These are phyloP conservation scores for Chelon auratus DNA, from an alignment of 2,797 vertebrate species.

Conservation along the genomic window DNA sequence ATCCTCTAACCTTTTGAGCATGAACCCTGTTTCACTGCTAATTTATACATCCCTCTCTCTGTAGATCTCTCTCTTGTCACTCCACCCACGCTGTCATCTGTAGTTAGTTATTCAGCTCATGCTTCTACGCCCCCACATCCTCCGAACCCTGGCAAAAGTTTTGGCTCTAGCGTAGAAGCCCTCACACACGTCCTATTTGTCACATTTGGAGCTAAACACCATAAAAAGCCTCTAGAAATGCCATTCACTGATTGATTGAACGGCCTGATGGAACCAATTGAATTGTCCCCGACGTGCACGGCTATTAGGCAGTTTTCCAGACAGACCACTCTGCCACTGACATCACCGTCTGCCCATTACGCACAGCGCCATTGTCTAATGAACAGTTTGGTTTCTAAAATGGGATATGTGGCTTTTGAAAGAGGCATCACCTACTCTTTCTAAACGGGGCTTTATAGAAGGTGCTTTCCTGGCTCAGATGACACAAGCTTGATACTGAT, in stretches of 20 bases:
- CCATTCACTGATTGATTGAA: conserved; percentile 54
- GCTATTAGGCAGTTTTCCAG: conserved; percentile 65
- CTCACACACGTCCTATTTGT: conserved; percentile 1
- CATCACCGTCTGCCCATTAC: conserved; percentile 27
- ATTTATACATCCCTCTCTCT: conserved; percentile 39
- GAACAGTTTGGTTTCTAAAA: conserved; percentile 30
- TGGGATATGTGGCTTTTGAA: conserved; percentile 10
- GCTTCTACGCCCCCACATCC: conserved; percentile 60
- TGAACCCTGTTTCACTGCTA: conserved; percentile 42
- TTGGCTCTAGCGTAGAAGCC: conserved; percentile 39
- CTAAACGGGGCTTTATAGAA: background rate
- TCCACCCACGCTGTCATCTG: conserved; percentile 63
- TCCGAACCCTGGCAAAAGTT: conserved; percentile 48
- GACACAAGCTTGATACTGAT: background rate
- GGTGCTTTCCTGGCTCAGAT: background rate
- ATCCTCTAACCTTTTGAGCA: conserved; percentile 43
- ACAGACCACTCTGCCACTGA: conserved; percentile 46
- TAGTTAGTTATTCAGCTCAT: conserved; percentile 72
- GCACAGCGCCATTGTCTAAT: conserved; percentile 13
- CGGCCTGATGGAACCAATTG: conserved; percentile 48
- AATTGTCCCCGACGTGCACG: conserved; percentile 24
- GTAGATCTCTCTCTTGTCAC: conserved; percentile 18
- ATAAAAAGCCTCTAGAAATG: conserved; percentile 60
- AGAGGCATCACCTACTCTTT: background rate
- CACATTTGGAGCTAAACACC: conserved; percentile 48